These are phyloP conservation scores for Cheilosia pagana DNA, from an alignment of 2,888 invertebrate genomes.

Conservation along the genomic window DNA sequence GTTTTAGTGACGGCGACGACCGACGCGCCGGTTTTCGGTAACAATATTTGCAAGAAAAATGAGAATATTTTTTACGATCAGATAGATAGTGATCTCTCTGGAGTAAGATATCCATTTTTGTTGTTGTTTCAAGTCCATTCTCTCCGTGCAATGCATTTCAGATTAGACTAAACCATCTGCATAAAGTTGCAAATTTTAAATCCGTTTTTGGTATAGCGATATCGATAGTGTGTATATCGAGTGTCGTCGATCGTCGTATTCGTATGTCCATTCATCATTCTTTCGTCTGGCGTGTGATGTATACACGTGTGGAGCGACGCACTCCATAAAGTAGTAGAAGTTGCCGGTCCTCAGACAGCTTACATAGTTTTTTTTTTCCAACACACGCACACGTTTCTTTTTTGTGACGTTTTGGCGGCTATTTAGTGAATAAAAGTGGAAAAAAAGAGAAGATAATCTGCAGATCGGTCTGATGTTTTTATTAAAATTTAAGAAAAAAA, in stretches of 20 bases:
- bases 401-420: constrained; percentile 66
- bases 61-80: constrained; percentile 30
- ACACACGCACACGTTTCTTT: constrained; percentile 38
- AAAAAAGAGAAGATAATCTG: background rate
- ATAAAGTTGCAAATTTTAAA: background rate
- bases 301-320: constrained; percentile 52
- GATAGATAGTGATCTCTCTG: constrained; percentile 22
- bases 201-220: constrained; percentile 27
- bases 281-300: constrained; percentile 44
- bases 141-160: constrained; percentile 35
- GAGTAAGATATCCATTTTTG: constrained; percentile 1
- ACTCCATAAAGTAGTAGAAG: constrained; percentile 44
- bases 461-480: constrained; percentile 55
- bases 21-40: constrained; percentile 25
- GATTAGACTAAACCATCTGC: constrained; percentile 13
- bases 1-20: constrained; percentile 7
- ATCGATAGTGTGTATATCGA: constrained; percentile 37
- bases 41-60: background rate
- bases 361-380: constrained; percentile 1
- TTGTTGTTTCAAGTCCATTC: background rate
- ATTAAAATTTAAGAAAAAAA: constrained; percentile 26
- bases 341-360: constrained; percentile 51
- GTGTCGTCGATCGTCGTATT: constrained; percentile 33
- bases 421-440: constrained; percentile 48
- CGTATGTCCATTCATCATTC: constrained; percentile 60